phyloP scores from a whole-genome alignment of 2,888 invertebrate species.

The Caenorhabditis virilis region DNA sequence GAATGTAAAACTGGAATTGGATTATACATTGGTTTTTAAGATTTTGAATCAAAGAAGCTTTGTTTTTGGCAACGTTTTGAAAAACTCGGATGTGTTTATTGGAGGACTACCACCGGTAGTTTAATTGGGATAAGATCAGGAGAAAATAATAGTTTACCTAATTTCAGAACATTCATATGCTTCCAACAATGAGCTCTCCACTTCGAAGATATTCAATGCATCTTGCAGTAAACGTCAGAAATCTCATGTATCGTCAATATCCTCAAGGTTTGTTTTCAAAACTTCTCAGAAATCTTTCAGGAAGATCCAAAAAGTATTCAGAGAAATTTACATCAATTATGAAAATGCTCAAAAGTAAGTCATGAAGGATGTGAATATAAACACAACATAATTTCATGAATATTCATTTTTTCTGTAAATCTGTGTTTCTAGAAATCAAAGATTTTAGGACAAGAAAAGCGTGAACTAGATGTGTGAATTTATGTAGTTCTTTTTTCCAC shows the following conservation, averaged over 20 bases:
- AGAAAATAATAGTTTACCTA: background rate
- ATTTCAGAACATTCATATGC: conserved; percentile 58
- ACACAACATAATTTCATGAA: too few relatives aligned
- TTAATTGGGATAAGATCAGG: background rate
- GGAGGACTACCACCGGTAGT: conserved; percentile 85
- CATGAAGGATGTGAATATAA: too few relatives aligned
- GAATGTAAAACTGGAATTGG: conserved; percentile 66
- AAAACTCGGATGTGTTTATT: conserved; percentile 90
- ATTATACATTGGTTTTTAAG: conserved; percentile 61
- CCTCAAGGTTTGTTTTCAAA: conserved; percentile 73
- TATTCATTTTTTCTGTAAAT: too few relatives aligned
- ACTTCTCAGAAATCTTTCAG: background rate
- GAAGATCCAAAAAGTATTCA: background rate
- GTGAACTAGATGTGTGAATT: too few relatives aligned
- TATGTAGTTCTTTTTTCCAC: too few relatives aligned
- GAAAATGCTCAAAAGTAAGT: conserved; percentile 32
- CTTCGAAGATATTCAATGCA: conserved; percentile 62
- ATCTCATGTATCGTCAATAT: conserved; percentile 79
- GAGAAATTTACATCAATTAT: conserved; percentile 12
- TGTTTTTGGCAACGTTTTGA: conserved; percentile 82
- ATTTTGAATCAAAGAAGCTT: conserved; percentile 84
- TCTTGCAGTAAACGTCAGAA: conserved; percentile 80
- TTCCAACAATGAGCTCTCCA: conserved; percentile 61
- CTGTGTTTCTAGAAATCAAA: too few relatives aligned
- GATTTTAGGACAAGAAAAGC: too few relatives aligned